phyloP scores from a whole-genome alignment of 2,888 invertebrate species.

The Pristionchus mayeri region DNA sequence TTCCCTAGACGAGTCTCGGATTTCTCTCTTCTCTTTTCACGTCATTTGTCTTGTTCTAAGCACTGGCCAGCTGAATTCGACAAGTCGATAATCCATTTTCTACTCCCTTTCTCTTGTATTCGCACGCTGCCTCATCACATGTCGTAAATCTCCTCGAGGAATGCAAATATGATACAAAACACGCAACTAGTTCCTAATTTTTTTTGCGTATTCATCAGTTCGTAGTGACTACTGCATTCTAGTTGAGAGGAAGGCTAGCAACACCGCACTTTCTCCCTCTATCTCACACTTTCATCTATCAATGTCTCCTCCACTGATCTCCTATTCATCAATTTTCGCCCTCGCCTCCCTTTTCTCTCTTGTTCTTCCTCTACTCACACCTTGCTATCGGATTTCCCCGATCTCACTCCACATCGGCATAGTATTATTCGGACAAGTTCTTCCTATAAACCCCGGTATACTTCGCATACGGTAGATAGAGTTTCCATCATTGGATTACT shows the following conservation, averaged over 20 bases:
- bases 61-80: neutral
- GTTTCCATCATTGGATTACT: neutral
- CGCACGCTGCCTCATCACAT: neutral
- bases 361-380: neutral
- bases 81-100: neutral
- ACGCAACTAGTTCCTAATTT: too few relatives aligned
- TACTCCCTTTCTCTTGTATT: neutral
- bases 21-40: neutral
- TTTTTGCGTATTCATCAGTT: too few relatives aligned
- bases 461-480: neutral
- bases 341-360: neutral
- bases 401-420: neutral
- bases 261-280: conserved; percentile 4
- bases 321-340: conserved; percentile 1
- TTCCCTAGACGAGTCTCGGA: neutral
- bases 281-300: neutral
- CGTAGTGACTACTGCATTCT: too few relatives aligned
- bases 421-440: neutral
- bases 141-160: neutral
- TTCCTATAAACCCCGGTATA: neutral
- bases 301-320: neutral
- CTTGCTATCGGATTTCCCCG: conserved; percentile 13
- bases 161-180: too few relatives aligned
- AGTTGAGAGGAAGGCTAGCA: neutral
- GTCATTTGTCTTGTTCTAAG: conserved; percentile 22